Conservation (phyloP, 2,888 invertebrate species). For the Eumacrocentrus americanus region DNA sequence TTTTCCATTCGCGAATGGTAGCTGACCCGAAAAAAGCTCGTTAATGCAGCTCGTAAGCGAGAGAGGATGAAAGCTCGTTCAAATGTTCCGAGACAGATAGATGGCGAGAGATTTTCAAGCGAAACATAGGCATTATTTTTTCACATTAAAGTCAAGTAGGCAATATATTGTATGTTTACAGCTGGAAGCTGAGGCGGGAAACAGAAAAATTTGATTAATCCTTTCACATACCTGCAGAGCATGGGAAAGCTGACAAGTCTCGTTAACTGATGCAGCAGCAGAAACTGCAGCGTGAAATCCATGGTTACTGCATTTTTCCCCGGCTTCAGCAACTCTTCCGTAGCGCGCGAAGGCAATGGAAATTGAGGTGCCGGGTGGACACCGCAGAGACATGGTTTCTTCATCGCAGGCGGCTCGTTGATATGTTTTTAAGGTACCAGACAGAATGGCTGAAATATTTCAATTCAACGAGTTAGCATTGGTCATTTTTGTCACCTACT, state of each 20-base stretch:
- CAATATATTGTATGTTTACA: neutral
- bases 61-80: constrained; percentile 18
- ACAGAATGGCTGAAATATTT: constrained; percentile 78
- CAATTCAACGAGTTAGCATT: too few species aligned
- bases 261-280: constrained; percentile 63
- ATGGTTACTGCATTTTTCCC: constrained; percentile 62
- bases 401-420: constrained; percentile 93
- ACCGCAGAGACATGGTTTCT: constrained; percentile 83
- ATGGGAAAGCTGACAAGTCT: constrained; percentile 77
- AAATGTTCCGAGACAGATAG: constrained; percentile 7
- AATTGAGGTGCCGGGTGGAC: constrained; percentile 91
- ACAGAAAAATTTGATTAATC: neutral
- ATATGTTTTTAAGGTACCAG: constrained; percentile 89
- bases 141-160: neutral
- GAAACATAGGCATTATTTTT: neutral
- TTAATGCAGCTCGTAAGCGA: constrained; percentile 23
- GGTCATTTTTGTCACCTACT: too few species aligned
- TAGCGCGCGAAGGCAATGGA: constrained; percentile 91
- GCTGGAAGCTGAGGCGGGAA: neutral
- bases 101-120: neutral
- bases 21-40: constrained; percentile 47
- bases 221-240: constrained; percentile 74
- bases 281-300: neutral
- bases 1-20: constrained; percentile 39
- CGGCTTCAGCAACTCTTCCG: constrained; percentile 69